phyloP scores from a whole-genome alignment of 2,888 invertebrate species.

The Epistrophe eligans region DNA sequence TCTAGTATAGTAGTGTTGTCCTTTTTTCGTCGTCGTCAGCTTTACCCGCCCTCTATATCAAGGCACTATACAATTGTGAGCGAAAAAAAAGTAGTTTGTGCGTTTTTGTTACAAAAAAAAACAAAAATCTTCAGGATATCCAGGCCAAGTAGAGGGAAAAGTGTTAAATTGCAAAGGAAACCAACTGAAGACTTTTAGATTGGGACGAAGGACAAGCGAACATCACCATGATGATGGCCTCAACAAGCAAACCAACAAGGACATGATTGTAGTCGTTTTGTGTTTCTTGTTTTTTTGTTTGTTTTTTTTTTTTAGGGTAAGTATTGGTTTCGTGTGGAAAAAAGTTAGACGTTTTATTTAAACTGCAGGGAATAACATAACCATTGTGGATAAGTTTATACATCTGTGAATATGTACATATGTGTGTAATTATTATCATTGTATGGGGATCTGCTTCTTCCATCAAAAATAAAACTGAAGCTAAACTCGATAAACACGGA shows the following conservation, averaged over 20 bases:
- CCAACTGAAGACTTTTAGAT: slow-evolving; percentile 30
- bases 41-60: slow-evolving; percentile 15
- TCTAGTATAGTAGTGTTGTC: slow-evolving; percentile 34
- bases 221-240: slow-evolving; percentile 39
- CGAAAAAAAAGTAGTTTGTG: slow-evolving; percentile 45
- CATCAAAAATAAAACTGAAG: neutral
- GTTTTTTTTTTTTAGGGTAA: neutral
- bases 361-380: neutral
- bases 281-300: neutral
- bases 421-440: neutral
- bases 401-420: neutral
- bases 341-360: slow-evolving; percentile 13
- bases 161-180: slow-evolving; percentile 29
- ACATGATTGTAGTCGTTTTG: slow-evolving; percentile 27
- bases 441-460: neutral
- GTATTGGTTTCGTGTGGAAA: neutral
- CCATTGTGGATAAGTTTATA: neutral
- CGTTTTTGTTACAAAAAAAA: slow-evolving; percentile 39
- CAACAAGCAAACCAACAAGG: slow-evolving; percentile 41
- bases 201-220: slow-evolving; percentile 50
- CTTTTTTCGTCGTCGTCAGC: slow-evolving; percentile 33
- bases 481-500: too few relatives aligned
- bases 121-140: slow-evolving; percentile 54
- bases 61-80: slow-evolving; percentile 4
- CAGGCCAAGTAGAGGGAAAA: slow-evolving; percentile 53